Conservation (phyloP, 2,888 invertebrate species). For the Meganola albula region DNA sequence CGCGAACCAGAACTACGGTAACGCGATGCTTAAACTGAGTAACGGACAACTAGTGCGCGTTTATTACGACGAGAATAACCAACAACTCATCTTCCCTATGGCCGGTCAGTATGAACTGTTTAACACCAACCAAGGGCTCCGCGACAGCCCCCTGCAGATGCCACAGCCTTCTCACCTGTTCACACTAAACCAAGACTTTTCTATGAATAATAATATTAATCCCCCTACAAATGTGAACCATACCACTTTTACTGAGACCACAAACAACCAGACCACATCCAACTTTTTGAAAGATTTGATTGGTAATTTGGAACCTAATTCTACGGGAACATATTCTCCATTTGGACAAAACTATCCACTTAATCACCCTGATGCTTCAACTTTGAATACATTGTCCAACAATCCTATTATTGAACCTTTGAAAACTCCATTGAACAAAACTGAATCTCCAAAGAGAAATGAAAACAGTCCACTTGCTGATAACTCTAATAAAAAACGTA, state of each 20-base stretch:
- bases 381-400: conserved; percentile 48
- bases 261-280: conserved; percentile 53
- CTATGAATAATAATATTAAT: conserved; percentile 44
- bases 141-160: conserved; percentile 53
- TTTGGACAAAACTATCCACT: conserved; percentile 80
- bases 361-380: conserved; percentile 67
- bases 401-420: conserved; percentile 43
- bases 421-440: conserved; percentile 42
- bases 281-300: conserved; percentile 83
- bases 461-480: conserved; percentile 70
- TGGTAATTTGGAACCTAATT: conserved; percentile 84
- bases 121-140: conserved; percentile 55
- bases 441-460: conserved; percentile 62
- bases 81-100: conserved; percentile 67
- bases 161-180: conserved; percentile 54
- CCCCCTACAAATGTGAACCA: conserved; percentile 39
- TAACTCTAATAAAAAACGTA: conserved; percentile 80
- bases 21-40: conserved; percentile 65
- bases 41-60: conserved; percentile 67
- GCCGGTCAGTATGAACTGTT: conserved; percentile 69
- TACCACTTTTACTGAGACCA: conserved; percentile 45
- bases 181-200: conserved; percentile 61
- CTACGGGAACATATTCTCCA: conserved; percentile 84
- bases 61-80: conserved; percentile 68
- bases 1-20: conserved; percentile 58